Base-by-base conservation (phyloP, 2,113 vertebrate genomes). In the Dryoscopus gambensis region DNA sequence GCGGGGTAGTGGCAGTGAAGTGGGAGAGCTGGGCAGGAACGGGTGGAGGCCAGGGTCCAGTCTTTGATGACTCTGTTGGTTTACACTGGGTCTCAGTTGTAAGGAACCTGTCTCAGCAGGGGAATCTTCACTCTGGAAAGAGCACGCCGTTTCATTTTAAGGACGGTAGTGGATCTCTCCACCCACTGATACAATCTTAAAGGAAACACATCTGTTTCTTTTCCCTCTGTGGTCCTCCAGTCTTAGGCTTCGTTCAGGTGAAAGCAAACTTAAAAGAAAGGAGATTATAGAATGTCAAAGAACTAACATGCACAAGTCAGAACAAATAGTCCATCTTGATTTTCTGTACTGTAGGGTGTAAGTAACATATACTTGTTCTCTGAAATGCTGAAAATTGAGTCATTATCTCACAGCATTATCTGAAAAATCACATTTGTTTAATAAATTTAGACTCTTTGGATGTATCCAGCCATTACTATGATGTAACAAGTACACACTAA, bases 81-180 rank as follows among this genome's bases (percentile, higher is more conserved):
- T 93, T 93, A 79, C 40, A 25, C 52, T 87, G 74, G 49, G 84
- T 56, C 62, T 20, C 3, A 4, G 57, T 68, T 87, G 5, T 3
- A 35, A 94, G 30, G 55, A 91, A 25, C 30, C 68, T 64, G 10
- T 15, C 82, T 82, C 96, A 79, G 82, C 74, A 40, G 84, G 82
- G 52, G 40, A n/a, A 28, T 53, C 44, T 70, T 81, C 40, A 7
- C 1, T 2, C 47, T 94, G 84, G 39, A 64, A 84, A 44, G 84
- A 68, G 78, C 74, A 64, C n/a, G 77, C 33, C n/a, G 49, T 82
- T 96, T 85, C 57, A 5, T 85, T 91, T 70, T 78, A 35, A 64
- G 65, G 52, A 15, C 8, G 18, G 35, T 22, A 50, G 44, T 50
- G 35, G 27, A 52, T 87, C 62, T 87, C 65, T 90, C 82, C 67